phyloP scores from a whole-genome alignment of 2,888 invertebrate genomes.

The Brachyptera putata region DNA sequence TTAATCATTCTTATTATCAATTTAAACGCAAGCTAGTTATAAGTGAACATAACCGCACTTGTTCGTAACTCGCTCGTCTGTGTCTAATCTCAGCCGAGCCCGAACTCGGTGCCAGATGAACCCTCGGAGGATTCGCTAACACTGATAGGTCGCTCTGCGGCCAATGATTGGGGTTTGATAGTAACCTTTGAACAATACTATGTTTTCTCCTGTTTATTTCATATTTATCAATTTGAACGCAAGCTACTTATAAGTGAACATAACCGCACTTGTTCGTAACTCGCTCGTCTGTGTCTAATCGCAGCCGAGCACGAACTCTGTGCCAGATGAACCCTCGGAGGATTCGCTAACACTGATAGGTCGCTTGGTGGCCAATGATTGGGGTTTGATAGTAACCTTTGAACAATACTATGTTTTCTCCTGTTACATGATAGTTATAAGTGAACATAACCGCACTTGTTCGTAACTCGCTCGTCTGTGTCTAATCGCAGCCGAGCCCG shows the following conservation, averaged over 20 bases:
- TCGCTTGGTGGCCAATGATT: neutral
- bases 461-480: neutral
- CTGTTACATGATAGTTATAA: too few relatives aligned
- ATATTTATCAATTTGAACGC: too few relatives aligned
- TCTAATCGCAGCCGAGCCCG: neutral
- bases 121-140: constrained; percentile 9
- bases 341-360: constrained; percentile 14
- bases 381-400: constrained; percentile 14
- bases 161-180: constrained; percentile 10
- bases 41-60: too few relatives aligned
- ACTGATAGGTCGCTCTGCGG: constrained; percentile 1
- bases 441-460: too few relatives aligned
- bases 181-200: constrained; percentile 12
- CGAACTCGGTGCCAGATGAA: neutral
- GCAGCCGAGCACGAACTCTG: neutral
- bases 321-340: constrained; percentile 3
- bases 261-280: too few relatives aligned
- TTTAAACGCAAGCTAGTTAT: neutral
- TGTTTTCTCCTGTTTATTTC: too few relatives aligned
- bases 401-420: too few relatives aligned
- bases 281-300: neutral
- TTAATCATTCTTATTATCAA: too few relatives aligned
- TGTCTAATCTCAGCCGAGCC: neutral
- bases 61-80: neutral
- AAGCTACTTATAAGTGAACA: neutral